Evolutionary conservation across 2,113 vertebrate species (phyloP), one percentile per base, ranked within the genome.

Genomic region (Brachyhypopomus gauderio): DNA sequence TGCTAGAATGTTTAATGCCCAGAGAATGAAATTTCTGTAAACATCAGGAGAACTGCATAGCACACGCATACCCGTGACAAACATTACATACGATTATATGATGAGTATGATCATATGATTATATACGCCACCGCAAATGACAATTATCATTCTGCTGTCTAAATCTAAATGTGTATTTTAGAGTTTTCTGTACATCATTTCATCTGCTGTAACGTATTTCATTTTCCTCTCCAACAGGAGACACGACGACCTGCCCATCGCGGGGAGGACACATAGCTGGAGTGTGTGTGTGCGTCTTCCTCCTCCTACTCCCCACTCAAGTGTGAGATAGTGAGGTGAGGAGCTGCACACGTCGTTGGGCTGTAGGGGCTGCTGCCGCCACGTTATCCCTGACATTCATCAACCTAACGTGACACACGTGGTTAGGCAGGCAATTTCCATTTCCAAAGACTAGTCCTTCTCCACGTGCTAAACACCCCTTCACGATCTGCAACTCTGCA

Each of bases 391-490:
- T 48, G 14, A 25, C 66, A 75, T 83, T 74, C 71, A 76, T 79
- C 62, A 64, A 67, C 67, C 79, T 66, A 63, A 41, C 52, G n/a
- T 73, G 66, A 70, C 73, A 82, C 70, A 83, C 76, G 77, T 84
- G 84, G 76, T 86, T 82, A 86, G 64, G 79, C 72, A 78, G 74
- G 55, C 58, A 72, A 84, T 83, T 79, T 86, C 71, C 74, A 74
- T 82, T 86, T 78, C 73, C 79, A 86, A 85, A 79, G 79, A 56
- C 38, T 58, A 58, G 52, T 78, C 22, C 72, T 81, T 75, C 48
- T 78, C 74, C 66, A 56, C 12, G 20, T 72, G 78, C 74, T 78
- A 72, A 83, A 86, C 75, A 84, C 74, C 77, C 64, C 48, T 80
- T 79, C 74, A 80, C 23, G 34, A 78, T 38, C 14, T 16, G n/a